Percentiles rank a stretch among this genome's conserved stretches.
Conservation (phyloP, 2,113 vertebrate species). For the Hyla sarda region DNA sequence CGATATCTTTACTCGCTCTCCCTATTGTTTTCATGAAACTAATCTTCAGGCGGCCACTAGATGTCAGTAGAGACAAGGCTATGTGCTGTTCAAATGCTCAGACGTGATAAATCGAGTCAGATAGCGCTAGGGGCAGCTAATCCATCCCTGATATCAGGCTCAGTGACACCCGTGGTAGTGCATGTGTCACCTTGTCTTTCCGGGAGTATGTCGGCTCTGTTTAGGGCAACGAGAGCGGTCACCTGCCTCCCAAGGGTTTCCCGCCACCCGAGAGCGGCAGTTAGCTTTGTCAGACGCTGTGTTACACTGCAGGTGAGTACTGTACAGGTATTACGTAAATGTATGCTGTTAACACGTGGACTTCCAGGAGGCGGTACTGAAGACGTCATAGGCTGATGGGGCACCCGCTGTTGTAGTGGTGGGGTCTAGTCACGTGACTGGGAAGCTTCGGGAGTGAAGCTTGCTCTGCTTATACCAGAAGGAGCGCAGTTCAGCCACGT, state of each 20-base stretch:
- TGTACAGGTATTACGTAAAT: no score
- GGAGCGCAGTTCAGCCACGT: no score
- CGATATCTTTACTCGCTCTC: no score
- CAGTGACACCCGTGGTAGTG: neutral
- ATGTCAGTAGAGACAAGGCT: neutral
- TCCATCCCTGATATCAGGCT: slow-evolving; percentile 1
- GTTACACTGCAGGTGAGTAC: neutral
- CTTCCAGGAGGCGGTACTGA: no score
- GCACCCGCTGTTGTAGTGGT: no score
- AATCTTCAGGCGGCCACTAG: neutral
- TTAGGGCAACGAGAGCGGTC: neutral
- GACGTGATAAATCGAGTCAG: neutral
- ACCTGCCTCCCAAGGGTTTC: no score
- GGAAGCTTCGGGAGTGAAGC: no score
- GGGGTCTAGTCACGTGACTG: no score
- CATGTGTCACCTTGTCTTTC: neutral
- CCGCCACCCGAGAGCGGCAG: neutral
- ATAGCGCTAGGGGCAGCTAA: neutral
- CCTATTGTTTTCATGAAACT: no score
- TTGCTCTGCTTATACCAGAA: no score
- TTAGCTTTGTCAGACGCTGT: neutral
- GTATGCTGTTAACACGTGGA: no score
- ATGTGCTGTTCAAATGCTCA: neutral
- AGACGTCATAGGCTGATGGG: no score
- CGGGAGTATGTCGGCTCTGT: neutral